phyloP scores from a whole-genome alignment of 2,113 vertebrate species.

The Hippolais icterina region DNA sequence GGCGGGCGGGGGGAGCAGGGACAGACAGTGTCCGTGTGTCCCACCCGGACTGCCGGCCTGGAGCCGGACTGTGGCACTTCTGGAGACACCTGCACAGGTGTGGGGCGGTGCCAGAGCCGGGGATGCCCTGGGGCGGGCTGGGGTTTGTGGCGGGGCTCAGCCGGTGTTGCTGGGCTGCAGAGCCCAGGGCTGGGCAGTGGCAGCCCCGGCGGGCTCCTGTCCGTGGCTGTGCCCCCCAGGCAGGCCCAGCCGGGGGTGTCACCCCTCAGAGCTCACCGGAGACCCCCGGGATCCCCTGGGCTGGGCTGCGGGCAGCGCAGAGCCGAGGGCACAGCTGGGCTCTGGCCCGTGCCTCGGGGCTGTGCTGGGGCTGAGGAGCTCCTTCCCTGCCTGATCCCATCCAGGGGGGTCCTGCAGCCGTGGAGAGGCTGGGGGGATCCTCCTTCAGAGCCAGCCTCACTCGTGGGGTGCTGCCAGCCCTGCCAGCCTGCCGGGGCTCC shows the following conservation, averaged over 20 bases:
- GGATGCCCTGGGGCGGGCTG: neutral
- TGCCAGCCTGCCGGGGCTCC: neutral
- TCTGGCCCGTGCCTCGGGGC: neutral
- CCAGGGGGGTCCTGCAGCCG: neutral
- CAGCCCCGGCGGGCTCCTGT: neutral
- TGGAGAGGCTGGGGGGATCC: neutral
- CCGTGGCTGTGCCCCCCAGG: no score
- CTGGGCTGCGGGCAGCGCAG: neutral
- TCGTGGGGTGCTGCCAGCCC: accelerated
- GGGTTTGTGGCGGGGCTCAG: neutral
- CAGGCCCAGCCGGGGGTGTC: neutral
- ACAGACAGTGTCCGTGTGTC: neutral
- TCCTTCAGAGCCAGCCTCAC: neutral
- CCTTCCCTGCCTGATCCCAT: neutral
- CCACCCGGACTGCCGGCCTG: accelerated
- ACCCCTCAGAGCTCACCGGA: accelerated
- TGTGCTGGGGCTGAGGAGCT: neutral
- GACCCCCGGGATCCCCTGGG: accelerated
- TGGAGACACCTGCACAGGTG: neutral
- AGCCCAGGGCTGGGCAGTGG: accelerated
- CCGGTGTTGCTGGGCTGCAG: neutral
- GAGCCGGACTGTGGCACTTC: neutral
- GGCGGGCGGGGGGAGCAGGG: neutral
- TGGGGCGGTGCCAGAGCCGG: accelerated
- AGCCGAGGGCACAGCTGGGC: neutral